Evolutionary conservation across 1,140 invertebrate species (phyloP).

Genomic region (Lasaia peninsularis): DNA sequence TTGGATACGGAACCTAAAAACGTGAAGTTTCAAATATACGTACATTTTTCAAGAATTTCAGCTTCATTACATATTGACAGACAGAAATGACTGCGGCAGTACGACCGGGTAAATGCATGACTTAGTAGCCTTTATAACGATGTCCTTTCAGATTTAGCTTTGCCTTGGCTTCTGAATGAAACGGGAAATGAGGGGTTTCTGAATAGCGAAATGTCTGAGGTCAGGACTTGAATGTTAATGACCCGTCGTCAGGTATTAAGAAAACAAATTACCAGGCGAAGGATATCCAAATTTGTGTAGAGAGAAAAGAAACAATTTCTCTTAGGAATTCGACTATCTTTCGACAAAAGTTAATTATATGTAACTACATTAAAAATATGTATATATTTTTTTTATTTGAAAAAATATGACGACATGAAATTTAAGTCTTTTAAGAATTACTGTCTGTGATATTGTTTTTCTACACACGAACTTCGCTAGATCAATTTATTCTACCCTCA

Average conservation of each 20-base stretch:
- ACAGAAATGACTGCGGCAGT: not conserved
- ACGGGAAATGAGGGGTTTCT: constrained; percentile 4
- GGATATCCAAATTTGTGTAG: not conserved
- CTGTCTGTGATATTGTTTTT: no score
- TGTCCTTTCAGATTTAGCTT: constrained; percentile 7
- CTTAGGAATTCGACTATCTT: no score
- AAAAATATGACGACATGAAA: no score
- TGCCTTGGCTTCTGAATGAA: constrained; percentile 2
- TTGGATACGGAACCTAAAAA: no score
- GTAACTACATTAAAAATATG: no score
- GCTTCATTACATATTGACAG: not conserved
- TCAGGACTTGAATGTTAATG: constrained; percentile 2
- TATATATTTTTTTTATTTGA: no score
- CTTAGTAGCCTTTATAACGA: constrained; percentile 4
- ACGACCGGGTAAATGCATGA: not conserved
- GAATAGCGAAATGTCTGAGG: constrained; percentile 10
- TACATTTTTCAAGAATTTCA: not conserved
- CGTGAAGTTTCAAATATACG: no score
- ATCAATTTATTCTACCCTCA: no score
- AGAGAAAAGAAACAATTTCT: not conserved
- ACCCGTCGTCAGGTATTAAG: not conserved
- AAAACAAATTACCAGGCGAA: not conserved
- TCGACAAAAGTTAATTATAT: no score
- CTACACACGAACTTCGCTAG: no score
- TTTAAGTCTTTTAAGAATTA: no score